Evolutionary conservation across 2,113 vertebrate genomes (phyloP).

Genomic region (Prinia subflava): DNA sequence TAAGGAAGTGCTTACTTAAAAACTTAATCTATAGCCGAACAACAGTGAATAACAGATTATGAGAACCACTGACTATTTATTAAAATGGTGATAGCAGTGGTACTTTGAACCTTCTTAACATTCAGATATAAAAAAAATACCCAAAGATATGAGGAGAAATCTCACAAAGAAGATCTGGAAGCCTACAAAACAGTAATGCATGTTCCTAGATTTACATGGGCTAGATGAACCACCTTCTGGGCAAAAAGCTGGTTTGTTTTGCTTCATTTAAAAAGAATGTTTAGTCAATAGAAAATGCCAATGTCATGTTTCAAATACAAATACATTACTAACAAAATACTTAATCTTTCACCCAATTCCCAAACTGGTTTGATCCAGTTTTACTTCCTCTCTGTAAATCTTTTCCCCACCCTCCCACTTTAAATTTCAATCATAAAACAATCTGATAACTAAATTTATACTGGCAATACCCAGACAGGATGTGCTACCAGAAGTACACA

Average conservation of each 20-base stretch:
- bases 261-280: background rate
- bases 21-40: background rate
- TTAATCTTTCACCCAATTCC: background rate
- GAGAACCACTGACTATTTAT: background rate
- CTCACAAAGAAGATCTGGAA: background rate
- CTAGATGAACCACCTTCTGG: background rate
- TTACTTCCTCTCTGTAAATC: background rate
- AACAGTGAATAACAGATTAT: background rate
- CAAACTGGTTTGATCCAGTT: background rate
- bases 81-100: background rate
- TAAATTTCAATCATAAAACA: background rate
- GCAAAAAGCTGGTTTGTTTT: background rate
- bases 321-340: background rate
- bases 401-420: background rate
- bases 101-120: background rate
- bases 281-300: slow-evolving; percentile 33
- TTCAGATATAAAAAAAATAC: background rate
- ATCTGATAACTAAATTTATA: background rate
- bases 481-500: background rate
- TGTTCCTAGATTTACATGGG: background rate
- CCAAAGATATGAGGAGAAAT: background rate
- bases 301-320: slow-evolving; percentile 19
- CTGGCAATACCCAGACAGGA: background rate
- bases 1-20: background rate
- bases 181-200: background rate